Conservation (phyloP, 2,888 invertebrate species). For the Anorthoa munda region DNA sequence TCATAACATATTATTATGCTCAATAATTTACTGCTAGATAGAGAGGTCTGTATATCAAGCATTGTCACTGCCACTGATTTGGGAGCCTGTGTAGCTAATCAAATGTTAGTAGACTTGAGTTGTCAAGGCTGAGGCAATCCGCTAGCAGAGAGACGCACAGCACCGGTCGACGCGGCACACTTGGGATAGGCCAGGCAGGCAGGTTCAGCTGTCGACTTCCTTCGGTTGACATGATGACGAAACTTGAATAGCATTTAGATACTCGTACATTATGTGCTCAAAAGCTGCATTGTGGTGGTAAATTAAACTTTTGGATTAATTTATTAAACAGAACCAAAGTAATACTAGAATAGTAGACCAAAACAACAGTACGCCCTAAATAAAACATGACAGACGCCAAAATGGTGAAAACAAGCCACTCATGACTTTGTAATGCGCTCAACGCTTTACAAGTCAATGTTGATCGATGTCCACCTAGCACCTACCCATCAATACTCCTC, state of each 20-base stretch:
- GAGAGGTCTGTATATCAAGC: not conserved
- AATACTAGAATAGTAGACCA: not conserved
- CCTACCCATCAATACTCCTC: no score
- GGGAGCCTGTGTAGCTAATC: not conserved
- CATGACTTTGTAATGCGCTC: constrained; percentile 46
- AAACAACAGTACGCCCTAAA: not conserved
- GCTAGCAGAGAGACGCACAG: no score
- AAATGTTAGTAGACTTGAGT: no score
- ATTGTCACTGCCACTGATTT: not conserved
- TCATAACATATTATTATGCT: not conserved
- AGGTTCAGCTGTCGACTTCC: no score
- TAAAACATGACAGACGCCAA: constrained; percentile 10
- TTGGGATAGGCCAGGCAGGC: no score
- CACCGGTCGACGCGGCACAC: no score
- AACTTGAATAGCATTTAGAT: not conserved
- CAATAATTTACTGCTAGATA: not conserved
- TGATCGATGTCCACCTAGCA: not conserved
- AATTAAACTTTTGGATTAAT: not conserved
- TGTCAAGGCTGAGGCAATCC: no score
- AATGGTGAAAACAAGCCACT: not conserved
- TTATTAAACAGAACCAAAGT: no score
- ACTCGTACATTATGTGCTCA: no score
- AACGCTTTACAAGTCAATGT: constrained; percentile 39
- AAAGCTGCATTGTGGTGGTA: not conserved
- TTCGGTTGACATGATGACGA: no score